Evolutionary conservation across 2,113 vertebrate genomes (phyloP), one percentile per base, ranked within the genome.

Genomic region (Cichladusa arquata): DNA sequence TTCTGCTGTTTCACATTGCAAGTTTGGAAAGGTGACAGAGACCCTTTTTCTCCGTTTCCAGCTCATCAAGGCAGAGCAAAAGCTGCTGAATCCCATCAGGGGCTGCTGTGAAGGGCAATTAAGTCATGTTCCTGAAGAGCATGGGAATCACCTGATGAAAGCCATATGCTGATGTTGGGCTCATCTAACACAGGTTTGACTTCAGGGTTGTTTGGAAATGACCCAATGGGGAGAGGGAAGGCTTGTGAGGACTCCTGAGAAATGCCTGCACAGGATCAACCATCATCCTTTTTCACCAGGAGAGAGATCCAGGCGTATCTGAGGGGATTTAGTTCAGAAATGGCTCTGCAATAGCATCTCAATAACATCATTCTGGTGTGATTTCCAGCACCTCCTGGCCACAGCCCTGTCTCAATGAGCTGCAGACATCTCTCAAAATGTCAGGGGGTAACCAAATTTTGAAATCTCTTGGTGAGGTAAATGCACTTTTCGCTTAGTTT

Each of bases 111-210:
- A 92, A 76, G 62, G 31, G 10, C 54, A 73, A 76, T 65, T 57
- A 31, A 92, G 38, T 81, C 88, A 87, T 1, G 24, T 70, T 95
- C 62, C 89, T 77, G n/a, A 95, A 72, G 70, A 40, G 69, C 78
- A 80, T 73, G 81, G 81, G 86, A 80, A 90, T 91, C 44, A 65
- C 79, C 92, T 95, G 93, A 93, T 94, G 94, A 92, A 93, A 97
- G 92, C 87, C 87, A 83, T 91, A 50, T 95, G 94, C 60, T 77
- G 90, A 44, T 88, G 44, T 0, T 54, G 48, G 54, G 58, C 81
- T 93, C 66, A 66, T 94, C 90, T 62, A 62, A 70, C 45, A n/a
- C 34, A 91, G 78, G 87, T 80, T 90, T 78, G 83, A 57, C 79
- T 92, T 93, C 69, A 78, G 58, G 56, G 48, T 69, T 84, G n/a